Percentiles rank a stretch among this genome's conserved stretches.
These are phyloP conservation scores for Crematogaster levior DNA, from an alignment of 2,888 invertebrate species.

Conservation along the genomic window DNA sequence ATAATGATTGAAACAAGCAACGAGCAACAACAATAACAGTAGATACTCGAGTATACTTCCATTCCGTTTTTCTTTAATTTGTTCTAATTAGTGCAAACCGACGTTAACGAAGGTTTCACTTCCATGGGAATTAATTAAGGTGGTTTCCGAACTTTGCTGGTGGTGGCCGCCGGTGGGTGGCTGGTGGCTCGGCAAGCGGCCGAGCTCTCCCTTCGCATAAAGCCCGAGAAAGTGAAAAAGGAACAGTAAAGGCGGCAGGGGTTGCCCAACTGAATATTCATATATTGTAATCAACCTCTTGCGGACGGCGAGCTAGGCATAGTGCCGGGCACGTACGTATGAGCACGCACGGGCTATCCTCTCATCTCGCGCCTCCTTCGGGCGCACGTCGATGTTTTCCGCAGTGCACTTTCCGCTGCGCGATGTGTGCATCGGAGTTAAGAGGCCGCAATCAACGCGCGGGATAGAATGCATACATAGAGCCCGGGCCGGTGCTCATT, in stretches of 20 bases:
- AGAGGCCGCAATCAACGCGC: constrained; percentile 40
- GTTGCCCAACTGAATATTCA: constrained; percentile 83
- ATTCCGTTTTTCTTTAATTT: constrained; percentile 72
- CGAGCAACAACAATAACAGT: constrained; percentile 53
- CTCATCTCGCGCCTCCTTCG: constrained; percentile 38
- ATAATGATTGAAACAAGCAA: constrained; percentile 25
- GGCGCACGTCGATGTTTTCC: constrained; percentile 61
- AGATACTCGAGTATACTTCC: not conserved
- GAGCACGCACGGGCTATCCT: constrained; percentile 41
- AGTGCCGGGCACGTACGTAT: constrained; percentile 32
- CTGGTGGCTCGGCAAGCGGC: constrained; percentile 51
- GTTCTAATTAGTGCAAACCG: constrained; percentile 80
- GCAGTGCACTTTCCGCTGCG: constrained; percentile 51
- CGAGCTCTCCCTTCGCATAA: constrained; percentile 60
- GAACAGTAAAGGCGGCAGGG: constrained; percentile 67
- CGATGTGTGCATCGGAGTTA: constrained; percentile 25
- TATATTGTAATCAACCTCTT: constrained; percentile 84
- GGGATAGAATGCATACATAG: constrained; percentile 2
- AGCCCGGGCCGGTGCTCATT: constrained; percentile 25
- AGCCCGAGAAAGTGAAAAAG: constrained; percentile 58
- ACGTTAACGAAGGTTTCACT: constrained; percentile 82
- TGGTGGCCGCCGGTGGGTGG: constrained; percentile 61
- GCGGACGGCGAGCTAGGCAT: constrained; percentile 63
- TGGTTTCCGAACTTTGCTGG: constrained; percentile 74
- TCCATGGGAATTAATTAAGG: constrained; percentile 82